Conservation (phyloP, 2,113 vertebrate genomes). For the Rattus rattus region DNA sequence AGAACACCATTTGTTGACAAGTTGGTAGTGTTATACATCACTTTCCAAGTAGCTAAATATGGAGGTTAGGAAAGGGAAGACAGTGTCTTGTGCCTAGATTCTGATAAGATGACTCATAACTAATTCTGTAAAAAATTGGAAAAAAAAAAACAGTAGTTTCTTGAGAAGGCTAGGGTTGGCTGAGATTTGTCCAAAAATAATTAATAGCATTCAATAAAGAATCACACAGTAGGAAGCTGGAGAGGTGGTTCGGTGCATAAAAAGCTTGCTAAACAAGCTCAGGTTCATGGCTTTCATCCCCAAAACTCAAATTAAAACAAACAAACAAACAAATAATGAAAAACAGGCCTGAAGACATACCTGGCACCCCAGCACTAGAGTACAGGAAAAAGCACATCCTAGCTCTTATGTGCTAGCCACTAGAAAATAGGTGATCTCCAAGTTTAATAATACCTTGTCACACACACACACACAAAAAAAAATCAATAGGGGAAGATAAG, state of each 20-base stretch:
- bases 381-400: neutral
- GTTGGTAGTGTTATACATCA: conserved; percentile 32
- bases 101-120: neutral
- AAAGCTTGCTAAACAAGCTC: too few species aligned
- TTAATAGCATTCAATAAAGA: conserved; percentile 38
- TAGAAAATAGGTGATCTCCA: neutral
- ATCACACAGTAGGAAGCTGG: neutral
- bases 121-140: conserved; percentile 45
- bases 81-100: neutral
- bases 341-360: neutral
- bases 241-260: neutral
- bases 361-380: too few species aligned
- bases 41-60: conserved; percentile 60
- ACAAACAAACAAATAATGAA: neutral
- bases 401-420: neutral
- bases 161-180: conserved; percentile 5
- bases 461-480: too few species aligned
- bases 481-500: neutral
- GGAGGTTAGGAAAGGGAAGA: neutral
- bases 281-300: neutral
- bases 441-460: neutral
- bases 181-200: conserved; percentile 28
- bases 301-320: neutral
- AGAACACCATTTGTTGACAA: conserved; percentile 43
- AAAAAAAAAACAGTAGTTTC: neutral